A percentile compares a stretch with the other conserved stretches of the same genome.
These are phyloP conservation scores for Carcina quercana DNA, from an alignment of 2,888 invertebrate species.

Conservation along the genomic window DNA sequence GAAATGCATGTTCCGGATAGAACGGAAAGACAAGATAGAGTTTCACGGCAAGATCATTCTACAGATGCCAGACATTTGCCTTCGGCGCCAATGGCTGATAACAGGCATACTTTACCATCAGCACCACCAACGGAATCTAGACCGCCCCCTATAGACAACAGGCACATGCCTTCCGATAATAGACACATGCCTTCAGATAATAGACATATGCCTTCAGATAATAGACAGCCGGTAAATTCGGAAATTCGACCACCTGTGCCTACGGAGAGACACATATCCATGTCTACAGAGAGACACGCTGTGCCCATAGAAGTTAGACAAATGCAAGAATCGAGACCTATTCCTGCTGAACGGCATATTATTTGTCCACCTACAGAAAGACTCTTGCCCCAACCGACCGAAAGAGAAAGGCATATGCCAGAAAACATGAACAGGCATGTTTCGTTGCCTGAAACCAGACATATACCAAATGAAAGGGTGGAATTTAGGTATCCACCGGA, in stretches of 20 bases:
- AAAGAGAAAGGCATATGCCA: constrained; percentile 3
- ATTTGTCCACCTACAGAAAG: constrained; percentile 13
- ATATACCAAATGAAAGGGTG: constrained; percentile 14
- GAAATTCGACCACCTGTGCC: too few species aligned
- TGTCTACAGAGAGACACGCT: constrained; percentile 2
- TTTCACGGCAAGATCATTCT: constrained; percentile 5
- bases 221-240: constrained; percentile 3
- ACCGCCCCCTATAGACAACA: too few species aligned
- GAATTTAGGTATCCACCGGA: constrained; percentile 42
- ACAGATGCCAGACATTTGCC: too few species aligned
- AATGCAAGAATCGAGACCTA: constrained; percentile 16
- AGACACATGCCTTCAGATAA: constrained; percentile 7
- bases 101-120: neutral
- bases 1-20: constrained; percentile 11
- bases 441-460: constrained; percentile 1
- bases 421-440: constrained; percentile 9
- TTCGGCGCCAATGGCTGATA: constrained; percentile 5
- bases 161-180: too few species aligned
- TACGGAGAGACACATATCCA: too few species aligned
- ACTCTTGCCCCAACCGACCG: constrained; percentile 7
- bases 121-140: too few species aligned
- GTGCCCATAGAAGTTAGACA: constrained; percentile 6
- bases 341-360: constrained; percentile 18
- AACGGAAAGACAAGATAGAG: constrained; percentile 1
- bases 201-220: constrained; percentile 6